phyloP scores from a whole-genome alignment of 2,113 vertebrate species.

The Zonotrichia leucophrys region DNA sequence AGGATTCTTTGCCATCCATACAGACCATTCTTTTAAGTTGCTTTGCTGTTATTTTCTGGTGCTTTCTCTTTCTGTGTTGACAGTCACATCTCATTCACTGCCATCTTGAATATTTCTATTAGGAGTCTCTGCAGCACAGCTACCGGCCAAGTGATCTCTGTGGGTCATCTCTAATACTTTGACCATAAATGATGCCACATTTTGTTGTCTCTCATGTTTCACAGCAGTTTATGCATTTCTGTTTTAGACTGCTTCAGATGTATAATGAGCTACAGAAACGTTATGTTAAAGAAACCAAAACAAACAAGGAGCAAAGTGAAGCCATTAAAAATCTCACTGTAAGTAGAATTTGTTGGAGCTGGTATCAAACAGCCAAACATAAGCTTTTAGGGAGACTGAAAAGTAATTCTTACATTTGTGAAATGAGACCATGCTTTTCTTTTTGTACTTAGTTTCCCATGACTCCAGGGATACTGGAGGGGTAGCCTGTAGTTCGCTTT shows the following conservation, averaged over 20 bases:
- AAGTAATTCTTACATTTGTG: neutral
- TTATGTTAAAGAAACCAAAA: conserved; percentile 61
- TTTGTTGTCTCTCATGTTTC: neutral
- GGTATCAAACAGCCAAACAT: neutral
- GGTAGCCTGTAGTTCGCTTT: neutral
- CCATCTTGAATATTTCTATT: neutral
- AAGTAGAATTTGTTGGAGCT: conserved; percentile 45
- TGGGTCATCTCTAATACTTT: neutral
- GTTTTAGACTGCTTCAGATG: conserved; percentile 59
- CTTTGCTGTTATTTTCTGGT: neutral
- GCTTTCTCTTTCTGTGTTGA: neutral
- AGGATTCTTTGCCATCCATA: neutral
- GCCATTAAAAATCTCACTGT: conserved; percentile 66
- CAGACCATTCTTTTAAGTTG: neutral
- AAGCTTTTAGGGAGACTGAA: neutral
- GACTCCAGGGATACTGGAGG: neutral
- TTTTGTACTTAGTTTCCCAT: neutral
- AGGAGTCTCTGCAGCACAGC: neutral
- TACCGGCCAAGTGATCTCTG: neutral
- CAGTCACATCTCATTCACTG: neutral
- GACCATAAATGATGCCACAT: neutral
- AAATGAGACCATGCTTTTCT: neutral
- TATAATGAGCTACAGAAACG: conserved; percentile 59
- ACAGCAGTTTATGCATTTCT: neutral
- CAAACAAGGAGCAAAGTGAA: conserved; percentile 60